Evolutionary conservation across 23 tunicate species (phyloP).

Genomic region (Diplosoma virens): DNA sequence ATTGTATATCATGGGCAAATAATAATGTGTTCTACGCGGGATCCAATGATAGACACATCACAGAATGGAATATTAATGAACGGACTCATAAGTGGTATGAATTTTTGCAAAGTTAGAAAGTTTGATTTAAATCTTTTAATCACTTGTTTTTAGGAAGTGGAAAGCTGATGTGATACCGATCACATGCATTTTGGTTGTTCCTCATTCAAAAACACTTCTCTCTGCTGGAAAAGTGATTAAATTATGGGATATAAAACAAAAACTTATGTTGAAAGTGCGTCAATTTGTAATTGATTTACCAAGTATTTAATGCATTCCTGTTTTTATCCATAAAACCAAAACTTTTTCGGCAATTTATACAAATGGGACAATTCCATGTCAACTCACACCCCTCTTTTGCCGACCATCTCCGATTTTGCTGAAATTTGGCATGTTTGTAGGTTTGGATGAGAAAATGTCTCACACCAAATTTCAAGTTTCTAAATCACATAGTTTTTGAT

Average conservation of each 20-base stretch:
- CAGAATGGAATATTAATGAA: conserved; percentile 48
- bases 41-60: conserved; percentile 64
- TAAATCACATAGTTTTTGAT: too few relatives aligned
- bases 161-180: conserved; percentile 64
- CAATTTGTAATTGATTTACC: too few relatives aligned
- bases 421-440: too few relatives aligned
- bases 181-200: conserved; percentile 32
- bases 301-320: too few relatives aligned
- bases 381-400: too few relatives aligned
- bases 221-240: conserved; percentile 71
- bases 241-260: conserved; percentile 70
- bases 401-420: too few relatives aligned
- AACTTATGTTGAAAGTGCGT: conserved; percentile 55
- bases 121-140: neutral
- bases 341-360: too few relatives aligned
- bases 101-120: neutral
- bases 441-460: too few relatives aligned
- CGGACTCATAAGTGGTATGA: conserved; percentile 48
- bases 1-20: conserved; percentile 49
- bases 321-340: too few relatives aligned
- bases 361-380: too few relatives aligned
- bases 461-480: too few relatives aligned
- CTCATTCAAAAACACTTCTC: conserved; percentile 48
- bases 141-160: conserved; percentile 58
- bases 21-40: conserved; percentile 36